A percentile compares a stretch with the other conserved stretches of the same genome.
phyloP scores from a whole-genome alignment of 2,888 invertebrate genomes.

The Drosophila kuntzei region DNA sequence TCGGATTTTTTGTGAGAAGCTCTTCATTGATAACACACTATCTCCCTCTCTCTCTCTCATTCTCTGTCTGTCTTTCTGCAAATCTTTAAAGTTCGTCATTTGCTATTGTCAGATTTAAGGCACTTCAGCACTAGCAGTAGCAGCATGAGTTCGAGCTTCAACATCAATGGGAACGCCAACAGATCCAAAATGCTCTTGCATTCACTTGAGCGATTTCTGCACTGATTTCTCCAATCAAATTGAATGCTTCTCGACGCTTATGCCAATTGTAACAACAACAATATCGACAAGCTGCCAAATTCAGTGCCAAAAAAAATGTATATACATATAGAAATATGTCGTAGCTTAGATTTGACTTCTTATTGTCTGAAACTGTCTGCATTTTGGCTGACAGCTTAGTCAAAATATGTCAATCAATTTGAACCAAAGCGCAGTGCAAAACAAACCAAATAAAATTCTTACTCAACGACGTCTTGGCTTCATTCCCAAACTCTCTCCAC shows the following conservation, averaged over 20 bases:
- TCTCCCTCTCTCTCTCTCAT: not conserved
- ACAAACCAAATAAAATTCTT: constrained; percentile 55
- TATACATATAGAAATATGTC: constrained; percentile 18
- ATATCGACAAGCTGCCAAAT: constrained; percentile 35
- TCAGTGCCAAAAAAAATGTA: constrained; percentile 35
- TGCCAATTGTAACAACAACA: constrained; percentile 36
- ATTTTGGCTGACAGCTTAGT: constrained; percentile 69
- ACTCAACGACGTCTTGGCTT: constrained; percentile 24
- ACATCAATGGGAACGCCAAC: not conserved
- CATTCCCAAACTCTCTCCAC: constrained; percentile 8
- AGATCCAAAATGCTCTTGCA: constrained; percentile 36
- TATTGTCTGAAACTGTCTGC: constrained; percentile 60
- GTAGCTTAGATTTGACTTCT: constrained; percentile 34
- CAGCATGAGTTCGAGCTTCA: not conserved
- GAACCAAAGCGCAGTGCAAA: constrained; percentile 37
- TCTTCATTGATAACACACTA: constrained; percentile 35
- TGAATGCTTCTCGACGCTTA: constrained; percentile 47
- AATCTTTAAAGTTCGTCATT: constrained; percentile 37
- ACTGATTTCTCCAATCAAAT: constrained; percentile 53
- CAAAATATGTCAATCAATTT: constrained; percentile 78
- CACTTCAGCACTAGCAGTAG: constrained; percentile 1
- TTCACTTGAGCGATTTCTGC: constrained; percentile 44
- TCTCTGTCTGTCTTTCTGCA: not conserved
- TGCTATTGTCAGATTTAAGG: constrained; percentile 17
- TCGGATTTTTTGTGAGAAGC: constrained; percentile 21